Base-by-base conservation (phyloP, 2,113 vertebrate genomes). In the Quiscalus mexicanus region DNA sequence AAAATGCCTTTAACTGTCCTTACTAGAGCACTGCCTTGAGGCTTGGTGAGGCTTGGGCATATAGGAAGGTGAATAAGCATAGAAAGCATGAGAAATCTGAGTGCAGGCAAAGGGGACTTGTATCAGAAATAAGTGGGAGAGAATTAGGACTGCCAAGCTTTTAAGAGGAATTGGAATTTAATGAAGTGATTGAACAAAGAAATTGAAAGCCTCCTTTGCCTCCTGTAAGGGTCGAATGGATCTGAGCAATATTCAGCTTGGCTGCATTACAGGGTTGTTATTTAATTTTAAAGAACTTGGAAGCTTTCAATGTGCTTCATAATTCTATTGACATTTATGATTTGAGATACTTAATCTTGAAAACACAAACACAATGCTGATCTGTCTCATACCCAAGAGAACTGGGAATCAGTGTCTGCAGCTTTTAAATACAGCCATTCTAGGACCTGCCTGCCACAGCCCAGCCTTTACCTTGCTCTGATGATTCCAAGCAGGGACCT, bases 291-390 rank as follows among this genome's bases (percentile, higher is more conserved):
- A 96, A 78, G 75, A 93, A 84, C 86, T 89, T 93, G 90, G 95
- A 96, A 94, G 88, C 93, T 92, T 96, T 92, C 90, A 94, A n/a
- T 71, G 93, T 30, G 89, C 88, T 94, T 86, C 84, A 78, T 94
- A 93, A 96, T 97, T 96, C 80, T 93, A 96, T 93, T 96, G 96
- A 92, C 92, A 94, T 96, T 94, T 95, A 89, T 73, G 80, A 92
- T 95, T 97, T 73, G 80, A 96, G 83, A 92, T 92, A 84, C 62
- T 82, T 92, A 70, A 92, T 96, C 86, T 68, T 87, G 73, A 88
- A 93, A 96, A 96, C 80, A 94, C 68, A 95, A 94, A 94, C 73
- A 84, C 52, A 89, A 35, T 0, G 0, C 62, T 89, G 58, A 70
- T 81, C 88, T 89, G 62, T 33, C 80, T 95, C 60, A 92, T 86